These are phyloP conservation scores for Telmatherina bonti DNA, from an alignment of 2,797 vertebrate species.

Conservation along the genomic window DNA sequence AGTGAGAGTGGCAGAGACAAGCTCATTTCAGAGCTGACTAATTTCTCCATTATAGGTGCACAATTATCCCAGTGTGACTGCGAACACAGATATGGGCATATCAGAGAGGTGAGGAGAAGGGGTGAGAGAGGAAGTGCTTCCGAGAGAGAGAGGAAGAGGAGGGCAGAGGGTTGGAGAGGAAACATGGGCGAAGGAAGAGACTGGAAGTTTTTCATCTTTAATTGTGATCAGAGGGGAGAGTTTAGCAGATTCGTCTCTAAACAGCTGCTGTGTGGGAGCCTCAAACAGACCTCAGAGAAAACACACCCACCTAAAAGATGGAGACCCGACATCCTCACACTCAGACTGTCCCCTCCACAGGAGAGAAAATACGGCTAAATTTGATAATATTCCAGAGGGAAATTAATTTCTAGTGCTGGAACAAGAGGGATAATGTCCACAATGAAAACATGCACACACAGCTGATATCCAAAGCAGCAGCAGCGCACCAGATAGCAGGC, in stretches of 20 bases:
- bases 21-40: slow-evolving; percentile 84
- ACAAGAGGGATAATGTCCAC: slow-evolving; percentile 24
- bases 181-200: slow-evolving; percentile 14
- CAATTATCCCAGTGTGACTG: slow-evolving; percentile 81
- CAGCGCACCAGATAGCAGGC: slow-evolving; percentile 3
- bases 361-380: background rate
- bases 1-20: slow-evolving; percentile 56
- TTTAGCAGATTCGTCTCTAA: slow-evolving; percentile 52
- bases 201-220: slow-evolving; percentile 62
- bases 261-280: background rate
- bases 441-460: slow-evolving; percentile 22
- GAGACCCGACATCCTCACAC: slow-evolving; percentile 1
- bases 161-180: slow-evolving; percentile 3
- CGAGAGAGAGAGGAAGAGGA: slow-evolving; percentile 14
- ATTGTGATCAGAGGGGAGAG: slow-evolving; percentile 63
- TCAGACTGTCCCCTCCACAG: background rate
- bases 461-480: slow-evolving; percentile 1
- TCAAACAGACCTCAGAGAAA: background rate
- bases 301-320: background rate
- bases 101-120: slow-evolving; percentile 55
- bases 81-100: slow-evolving; percentile 73
- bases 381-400: slow-evolving; percentile 26
- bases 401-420: slow-evolving; percentile 20
- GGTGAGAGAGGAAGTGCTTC: slow-evolving; percentile 50
- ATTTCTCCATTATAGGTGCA: slow-evolving; percentile 83